These are phyloP conservation scores for Nezara viridula DNA, from an alignment of 2,888 invertebrate genomes.

Conservation along the genomic window DNA sequence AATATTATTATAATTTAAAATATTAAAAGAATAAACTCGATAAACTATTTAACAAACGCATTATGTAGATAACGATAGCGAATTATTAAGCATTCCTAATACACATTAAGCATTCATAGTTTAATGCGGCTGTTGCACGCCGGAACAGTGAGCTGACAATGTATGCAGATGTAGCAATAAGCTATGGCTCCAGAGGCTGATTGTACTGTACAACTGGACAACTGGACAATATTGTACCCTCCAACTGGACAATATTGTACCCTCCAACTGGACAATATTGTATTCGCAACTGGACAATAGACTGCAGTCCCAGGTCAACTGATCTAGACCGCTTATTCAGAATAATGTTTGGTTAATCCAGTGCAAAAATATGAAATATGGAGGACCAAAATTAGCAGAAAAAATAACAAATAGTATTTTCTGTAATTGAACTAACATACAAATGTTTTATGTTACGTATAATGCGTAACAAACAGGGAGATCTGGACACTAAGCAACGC, in stretches of 20 bases:
- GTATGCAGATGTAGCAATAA: constrained; percentile 11
- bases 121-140: too few relatives aligned
- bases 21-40: too few relatives aligned
- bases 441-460: too few relatives aligned
- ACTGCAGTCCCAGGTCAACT: not conserved
- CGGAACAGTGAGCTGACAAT: not conserved
- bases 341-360: not conserved
- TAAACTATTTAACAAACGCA: too few relatives aligned
- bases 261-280: too few relatives aligned
- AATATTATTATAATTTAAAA: too few relatives aligned
- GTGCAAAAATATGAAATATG: too few relatives aligned
- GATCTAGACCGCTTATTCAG: not conserved
- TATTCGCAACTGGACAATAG: not conserved
- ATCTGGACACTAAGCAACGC: too few relatives aligned
- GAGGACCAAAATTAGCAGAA: too few relatives aligned
- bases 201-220: constrained; percentile 5
- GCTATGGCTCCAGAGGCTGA: not conserved
- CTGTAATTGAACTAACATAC: too few relatives aligned
- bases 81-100: not conserved
- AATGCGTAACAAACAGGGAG: too few relatives aligned
- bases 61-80: not conserved
- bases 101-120: not conserved
- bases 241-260: not conserved
- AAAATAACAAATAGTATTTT: too few relatives aligned
- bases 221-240: not conserved